phyloP scores from a whole-genome alignment of 2,888 invertebrate species.

The Caenorhabditis macrosperma region DNA sequence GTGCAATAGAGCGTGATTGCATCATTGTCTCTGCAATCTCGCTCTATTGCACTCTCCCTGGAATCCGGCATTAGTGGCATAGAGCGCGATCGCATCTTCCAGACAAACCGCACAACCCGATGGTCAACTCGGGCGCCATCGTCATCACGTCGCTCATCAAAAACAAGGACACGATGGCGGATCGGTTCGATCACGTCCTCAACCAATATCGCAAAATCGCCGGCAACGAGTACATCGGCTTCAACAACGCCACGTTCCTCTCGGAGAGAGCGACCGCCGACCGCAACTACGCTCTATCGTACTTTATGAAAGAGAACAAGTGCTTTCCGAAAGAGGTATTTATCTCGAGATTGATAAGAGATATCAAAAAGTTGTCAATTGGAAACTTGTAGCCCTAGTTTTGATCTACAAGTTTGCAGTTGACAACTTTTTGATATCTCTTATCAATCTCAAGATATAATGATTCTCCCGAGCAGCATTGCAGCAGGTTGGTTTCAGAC shows the following conservation, averaged over 20 bases:
- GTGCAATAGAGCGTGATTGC: too few species aligned
- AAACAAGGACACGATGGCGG: constrained; percentile 80
- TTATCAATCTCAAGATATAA: too few species aligned
- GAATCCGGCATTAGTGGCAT: too few species aligned
- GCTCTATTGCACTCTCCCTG: too few species aligned
- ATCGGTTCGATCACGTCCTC: constrained; percentile 81
- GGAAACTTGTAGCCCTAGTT: too few species aligned
- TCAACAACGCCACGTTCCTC: constrained; percentile 88
- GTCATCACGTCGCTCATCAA: constrained; percentile 88
- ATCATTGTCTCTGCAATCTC: too few species aligned
- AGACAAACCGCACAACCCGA: constrained; percentile 98
- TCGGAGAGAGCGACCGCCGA: constrained; percentile 93
- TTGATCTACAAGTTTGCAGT: too few species aligned
- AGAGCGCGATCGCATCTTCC: constrained; percentile 77
- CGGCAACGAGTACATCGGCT: constrained; percentile 90
- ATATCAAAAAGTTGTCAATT: too few species aligned
- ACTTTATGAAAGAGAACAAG: constrained; percentile 95
- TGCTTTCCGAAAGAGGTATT: constrained; percentile 81
- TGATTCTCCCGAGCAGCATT: too few species aligned
- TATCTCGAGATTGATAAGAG: neutral
- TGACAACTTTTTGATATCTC: too few species aligned
- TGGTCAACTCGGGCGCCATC: constrained; percentile 98
- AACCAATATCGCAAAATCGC: constrained; percentile 84
- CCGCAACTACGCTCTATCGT: constrained; percentile 95
- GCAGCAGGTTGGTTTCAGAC: too few species aligned